Evolutionary conservation across 2,113 vertebrate genomes (phyloP), one percentile per base, ranked within the genome.

Genomic region (Nycticebus coucang): DNA sequence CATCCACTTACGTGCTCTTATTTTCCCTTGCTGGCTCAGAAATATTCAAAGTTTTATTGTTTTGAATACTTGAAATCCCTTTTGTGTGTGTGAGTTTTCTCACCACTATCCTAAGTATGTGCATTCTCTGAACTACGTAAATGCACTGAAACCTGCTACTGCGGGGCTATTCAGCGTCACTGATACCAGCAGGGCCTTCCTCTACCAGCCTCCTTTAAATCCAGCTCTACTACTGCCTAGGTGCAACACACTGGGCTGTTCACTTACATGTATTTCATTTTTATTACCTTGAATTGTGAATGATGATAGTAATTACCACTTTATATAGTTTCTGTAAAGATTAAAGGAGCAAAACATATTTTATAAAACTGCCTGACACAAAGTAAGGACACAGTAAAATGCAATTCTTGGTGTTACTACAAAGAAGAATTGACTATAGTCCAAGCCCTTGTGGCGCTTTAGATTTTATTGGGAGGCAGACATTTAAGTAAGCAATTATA

Each of bases 21-120:
- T 55, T 62, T 60, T 1, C 14, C 41, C 15, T 15, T 18, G 5
- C 0, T 22, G 45, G 6, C 12, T 72, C 37, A 28, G 22, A 81
- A 87, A 59, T 90, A n/a, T 30, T 77, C 50, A 35, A 74, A 93
- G 21, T 50, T 72, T 71, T 53, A 50, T 82, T 91, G 24, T 50
- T 87, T 77, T 66, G 37, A 10, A 53, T 15, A 57, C 21, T n/a
- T 88, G 24, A 75, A 87, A 87, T 85, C 3, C 2, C 2, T 45
- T 50, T 75, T 62, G 33, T 89, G 19, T 50, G 45, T 50, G 45
- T 9, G 45, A 8, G 72, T 69, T 87, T 14, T 18, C 62, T 15
- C 33, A 35, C 8, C 21, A 35, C 10, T 62, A 24, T 66, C 62
- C 8, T 30, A 88, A 59, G 12, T 60, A 19, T 1, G 8, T 13